Percentiles rank a stretch among this genome's conserved stretches.
phyloP scores from a whole-genome alignment of 2,888 invertebrate species.

The Sinotaia quadrata region DNA sequence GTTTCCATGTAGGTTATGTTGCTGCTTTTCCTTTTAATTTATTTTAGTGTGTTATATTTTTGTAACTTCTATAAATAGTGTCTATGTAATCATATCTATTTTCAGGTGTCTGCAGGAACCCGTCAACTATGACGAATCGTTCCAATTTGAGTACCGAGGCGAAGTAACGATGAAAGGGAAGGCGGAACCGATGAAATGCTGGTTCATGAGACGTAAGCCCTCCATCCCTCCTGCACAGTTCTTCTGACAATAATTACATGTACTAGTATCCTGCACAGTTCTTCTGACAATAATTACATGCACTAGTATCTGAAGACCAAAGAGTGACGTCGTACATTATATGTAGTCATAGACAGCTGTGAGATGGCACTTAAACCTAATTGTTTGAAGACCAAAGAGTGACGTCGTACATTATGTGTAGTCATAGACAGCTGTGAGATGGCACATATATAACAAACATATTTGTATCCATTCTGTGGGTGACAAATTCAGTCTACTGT shows the following conservation, averaged over 20 bases:
- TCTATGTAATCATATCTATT: too few species aligned
- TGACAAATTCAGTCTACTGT: too few species aligned
- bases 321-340: background rate
- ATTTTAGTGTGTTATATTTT: too few species aligned
- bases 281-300: constrained; percentile 14
- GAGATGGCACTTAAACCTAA: too few species aligned
- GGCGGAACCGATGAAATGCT: constrained; percentile 64
- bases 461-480: too few species aligned
- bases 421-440: background rate
- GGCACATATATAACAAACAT: too few species aligned
- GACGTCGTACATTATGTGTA: background rate
- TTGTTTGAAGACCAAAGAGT: background rate
- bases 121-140: constrained; percentile 55
- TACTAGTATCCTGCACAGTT: background rate
- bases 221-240: constrained; percentile 3
- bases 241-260: constrained; percentile 21
- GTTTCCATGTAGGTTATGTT: too few species aligned
- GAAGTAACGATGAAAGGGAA: constrained; percentile 66
- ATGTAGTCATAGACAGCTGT: background rate
- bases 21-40: too few species aligned
- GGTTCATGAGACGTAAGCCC: constrained; percentile 54
- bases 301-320: background rate
- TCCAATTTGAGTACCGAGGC: constrained; percentile 61
- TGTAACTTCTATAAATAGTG: too few species aligned
- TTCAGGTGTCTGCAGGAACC: constrained; percentile 55